Conservation (phyloP, 2,888 invertebrate genomes). For the Zele albiditarsus region DNA sequence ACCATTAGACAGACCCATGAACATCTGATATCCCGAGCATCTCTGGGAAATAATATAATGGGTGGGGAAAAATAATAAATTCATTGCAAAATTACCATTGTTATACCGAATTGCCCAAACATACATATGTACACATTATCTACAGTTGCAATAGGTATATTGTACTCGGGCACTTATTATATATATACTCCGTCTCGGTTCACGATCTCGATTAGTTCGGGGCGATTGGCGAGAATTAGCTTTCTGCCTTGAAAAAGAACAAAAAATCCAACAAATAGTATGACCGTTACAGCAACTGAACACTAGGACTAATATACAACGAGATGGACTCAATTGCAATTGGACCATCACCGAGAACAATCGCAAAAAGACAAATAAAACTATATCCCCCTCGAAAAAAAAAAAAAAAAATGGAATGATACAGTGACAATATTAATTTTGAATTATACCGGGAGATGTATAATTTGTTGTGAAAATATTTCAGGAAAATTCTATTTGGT, state of each 20-base stretch:
- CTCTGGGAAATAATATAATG: no score
- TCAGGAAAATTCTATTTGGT: background rate
- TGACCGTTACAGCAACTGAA: background rate
- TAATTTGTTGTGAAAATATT: conserved; percentile 24
- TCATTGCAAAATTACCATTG: no score
- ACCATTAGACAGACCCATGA: background rate
- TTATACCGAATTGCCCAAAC: background rate
- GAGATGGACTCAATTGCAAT: background rate
- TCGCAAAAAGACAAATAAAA: background rate
- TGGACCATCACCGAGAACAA: background rate
- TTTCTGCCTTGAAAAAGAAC: background rate
- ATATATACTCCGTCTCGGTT: background rate
- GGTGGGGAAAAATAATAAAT: no score
- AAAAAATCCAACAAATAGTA: background rate
- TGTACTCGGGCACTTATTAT: no score
- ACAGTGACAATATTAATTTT: background rate
- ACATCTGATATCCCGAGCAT: no score
- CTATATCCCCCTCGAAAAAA: background rate
- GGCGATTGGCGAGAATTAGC: background rate
- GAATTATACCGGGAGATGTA: conserved; percentile 21
- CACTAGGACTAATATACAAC: background rate
- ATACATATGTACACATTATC: background rate
- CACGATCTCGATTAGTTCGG: background rate
- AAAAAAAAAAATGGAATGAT: background rate
- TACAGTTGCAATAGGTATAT: no score